Evolutionary conservation across 2,888 invertebrate genomes (phyloP), one percentile per base, ranked within the genome.

Genomic region (Cenopis cana): DNA sequence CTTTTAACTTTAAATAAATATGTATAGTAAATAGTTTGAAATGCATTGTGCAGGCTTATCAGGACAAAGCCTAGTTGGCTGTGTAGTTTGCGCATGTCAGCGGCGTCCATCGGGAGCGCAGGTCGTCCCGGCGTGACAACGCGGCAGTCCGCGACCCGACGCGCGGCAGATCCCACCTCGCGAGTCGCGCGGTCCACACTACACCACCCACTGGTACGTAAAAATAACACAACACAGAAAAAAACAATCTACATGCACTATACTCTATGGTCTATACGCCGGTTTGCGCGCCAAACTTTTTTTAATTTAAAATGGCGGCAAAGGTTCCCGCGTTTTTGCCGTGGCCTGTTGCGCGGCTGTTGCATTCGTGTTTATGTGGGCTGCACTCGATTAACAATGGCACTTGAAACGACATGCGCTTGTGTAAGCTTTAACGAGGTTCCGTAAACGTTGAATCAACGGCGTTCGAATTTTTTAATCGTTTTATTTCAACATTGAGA

Each of bases 51-150:
- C 64, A 64, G 36, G 52, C 52, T 52, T 64, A 64, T 64, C 64
- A 54, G 64, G 64, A 64, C 64, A 54, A 54, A 64, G 64, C 52
- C 54, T 64, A 64, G 64, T 64, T 64, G 52, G 36, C 33, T 33
- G 56, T 49, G 62, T 70, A 67, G 66, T 71, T 55, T 71, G 71
- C 71, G 71, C 70, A 70, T 70, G 70, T 70, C 70, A 33, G 65
- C n/a, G 14, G 46, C 46, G 36, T 41, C 41, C 54, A 11, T 33
- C 49, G 36, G 36, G 59, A 29, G 38, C 57, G 60, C 71, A 56
- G 62, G 61, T 20, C 57, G 41, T 24, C 62, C 54, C 69, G 61
- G 52, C 33, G 29, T 62, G 56, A 55, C 54, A 55, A 60, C 49
- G 64, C 71, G 71, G 60, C 66, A 71, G 71, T 71, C 71, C 71